A percentile compares a stretch with the other conserved stretches of the same genome.
Evolutionary conservation across 2,113 vertebrate species (phyloP).

Genomic region (Aldabrachelys gigantea): DNA sequence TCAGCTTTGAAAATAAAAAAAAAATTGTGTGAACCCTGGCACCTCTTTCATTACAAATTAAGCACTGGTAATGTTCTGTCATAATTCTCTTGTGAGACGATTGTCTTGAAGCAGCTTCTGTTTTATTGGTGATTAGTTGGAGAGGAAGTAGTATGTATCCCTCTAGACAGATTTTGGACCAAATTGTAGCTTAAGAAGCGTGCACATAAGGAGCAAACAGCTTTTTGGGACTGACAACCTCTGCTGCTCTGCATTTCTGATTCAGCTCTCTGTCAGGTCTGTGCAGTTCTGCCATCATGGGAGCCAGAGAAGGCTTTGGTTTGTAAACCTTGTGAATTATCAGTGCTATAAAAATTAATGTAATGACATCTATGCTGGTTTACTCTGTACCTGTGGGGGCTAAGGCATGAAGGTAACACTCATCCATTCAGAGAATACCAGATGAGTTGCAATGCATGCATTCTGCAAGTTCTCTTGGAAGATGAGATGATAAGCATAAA

Average conservation of each 20-base stretch:
- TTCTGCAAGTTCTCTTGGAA: not conserved
- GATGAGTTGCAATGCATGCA: not conserved
- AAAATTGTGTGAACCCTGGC: no score
- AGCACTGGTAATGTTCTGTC: not conserved
- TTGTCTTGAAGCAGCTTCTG: not conserved
- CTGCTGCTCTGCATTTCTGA: not conserved
- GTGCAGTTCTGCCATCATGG: not conserved
- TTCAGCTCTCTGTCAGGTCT: not conserved
- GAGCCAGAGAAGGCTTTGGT: not conserved
- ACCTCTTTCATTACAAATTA: no score
- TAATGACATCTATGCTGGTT: not conserved
- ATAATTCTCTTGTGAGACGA: not conserved
- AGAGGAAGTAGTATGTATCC: not conserved
- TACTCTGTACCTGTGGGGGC: not conserved
- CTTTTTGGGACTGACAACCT: not conserved
- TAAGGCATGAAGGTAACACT: not conserved
- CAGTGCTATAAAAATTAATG: not conserved
- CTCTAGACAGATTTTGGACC: not conserved
- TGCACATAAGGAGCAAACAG: not conserved
- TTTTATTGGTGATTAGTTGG: not conserved
- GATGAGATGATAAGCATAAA: not conserved
- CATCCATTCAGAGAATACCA: fast-evolving
- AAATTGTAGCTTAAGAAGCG: not conserved
- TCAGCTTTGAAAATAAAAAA: no score
- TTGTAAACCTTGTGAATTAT: not conserved